Evolutionary conservation across 2,113 vertebrate genomes (phyloP).

Genomic region (Malurus alboscapulatus): DNA sequence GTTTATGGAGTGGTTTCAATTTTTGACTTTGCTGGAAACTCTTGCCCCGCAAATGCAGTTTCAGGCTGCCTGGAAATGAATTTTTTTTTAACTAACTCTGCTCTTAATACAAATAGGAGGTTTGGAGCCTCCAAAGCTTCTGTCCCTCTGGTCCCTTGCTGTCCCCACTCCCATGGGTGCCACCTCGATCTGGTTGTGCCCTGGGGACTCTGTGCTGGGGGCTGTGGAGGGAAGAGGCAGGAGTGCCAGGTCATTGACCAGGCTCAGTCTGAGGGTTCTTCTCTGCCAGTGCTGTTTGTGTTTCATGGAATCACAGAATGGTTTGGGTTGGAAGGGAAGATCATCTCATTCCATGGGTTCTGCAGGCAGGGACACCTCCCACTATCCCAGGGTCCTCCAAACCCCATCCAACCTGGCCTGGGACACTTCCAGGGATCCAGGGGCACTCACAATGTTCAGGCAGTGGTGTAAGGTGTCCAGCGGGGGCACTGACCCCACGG

Average conservation of each 20-base stretch:
- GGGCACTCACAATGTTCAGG: background rate
- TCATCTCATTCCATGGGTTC: background rate
- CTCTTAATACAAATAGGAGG: background rate
- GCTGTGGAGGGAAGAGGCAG: background rate
- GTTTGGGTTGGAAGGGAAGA: background rate
- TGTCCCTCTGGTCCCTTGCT: accelerated
- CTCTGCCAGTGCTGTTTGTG: background rate
- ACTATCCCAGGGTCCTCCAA: background rate
- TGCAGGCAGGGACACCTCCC: background rate
- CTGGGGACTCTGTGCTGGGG: background rate
- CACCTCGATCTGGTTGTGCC: background rate
- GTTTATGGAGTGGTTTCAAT: background rate
- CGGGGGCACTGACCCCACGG: background rate
- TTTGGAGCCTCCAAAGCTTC: background rate
- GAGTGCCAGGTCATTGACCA: background rate
- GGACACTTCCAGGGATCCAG: background rate
- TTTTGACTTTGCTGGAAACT: background rate
- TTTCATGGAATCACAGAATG: background rate
- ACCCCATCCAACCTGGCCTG: background rate
- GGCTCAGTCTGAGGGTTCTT: accelerated
- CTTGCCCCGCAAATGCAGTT: background rate
- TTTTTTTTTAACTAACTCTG: background rate
- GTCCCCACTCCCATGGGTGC: background rate
- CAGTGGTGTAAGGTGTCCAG: background rate
- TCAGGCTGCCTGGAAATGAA: background rate